Base-by-base conservation (phyloP, 1,140 invertebrate species). In the Macrobrachium rosenbergii region DNA sequence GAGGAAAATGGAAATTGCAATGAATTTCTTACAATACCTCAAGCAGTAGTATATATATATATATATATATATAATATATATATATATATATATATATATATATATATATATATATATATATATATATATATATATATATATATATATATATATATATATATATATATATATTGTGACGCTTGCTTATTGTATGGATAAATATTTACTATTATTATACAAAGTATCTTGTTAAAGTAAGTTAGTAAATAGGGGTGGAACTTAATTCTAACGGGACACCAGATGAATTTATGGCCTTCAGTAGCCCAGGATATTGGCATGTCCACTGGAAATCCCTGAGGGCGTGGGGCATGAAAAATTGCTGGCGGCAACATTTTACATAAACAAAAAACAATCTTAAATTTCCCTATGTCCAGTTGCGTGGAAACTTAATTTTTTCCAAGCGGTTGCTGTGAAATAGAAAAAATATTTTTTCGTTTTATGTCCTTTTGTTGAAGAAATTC, bases 11-110 rank as follows among this genome's bases (percentile, higher is more conserved):
- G 28, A 37, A 37, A 37, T 37, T 37, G 28, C 28, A 37, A 3
- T 37, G 28, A 37, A 37, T 2, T 2, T 37, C 1, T 37, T 37
- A 37, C 28, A 37, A 37, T 37, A 37, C 28, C 28, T 37, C 28
- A 37, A 37, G 28, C 28, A 37, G 28, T 3, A 37, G 19, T 69
- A 21, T 69, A 67, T 67, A 19, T 67, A 67, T 67, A 67, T 67
- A 67, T 67, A 67, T 67, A 67, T 67, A 67, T 67, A 67, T 11
- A 67, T 67, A 11, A 67, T 67, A 67, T 67, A 67, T 67, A 67
- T 67, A 67, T 67, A 67, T 67, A 16, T 67, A 67, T 67, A 67
- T 67, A 67, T 67, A 67, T 67, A 67, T 67, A 67, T 67, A 67
- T 67, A 67, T 11, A 67, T 67, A 16, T 67, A 67, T 67, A 67